These are phyloP conservation scores for Tragelaphus eurycerus DNA, from an alignment of 2,797 vertebrate species.

Conservation along the genomic window DNA sequence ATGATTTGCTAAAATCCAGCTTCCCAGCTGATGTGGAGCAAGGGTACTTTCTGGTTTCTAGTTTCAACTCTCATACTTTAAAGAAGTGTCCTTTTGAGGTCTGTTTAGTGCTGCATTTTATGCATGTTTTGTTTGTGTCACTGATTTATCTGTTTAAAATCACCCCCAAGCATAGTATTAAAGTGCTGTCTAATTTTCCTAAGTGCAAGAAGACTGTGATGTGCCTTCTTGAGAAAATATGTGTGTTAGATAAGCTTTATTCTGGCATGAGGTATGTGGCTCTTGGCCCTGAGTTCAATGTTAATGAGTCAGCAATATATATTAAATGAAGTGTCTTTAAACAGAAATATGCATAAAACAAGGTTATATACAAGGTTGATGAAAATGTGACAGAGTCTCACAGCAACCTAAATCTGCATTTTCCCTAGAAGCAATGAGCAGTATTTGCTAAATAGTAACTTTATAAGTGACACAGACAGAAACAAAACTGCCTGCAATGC, in stretches of 20 bases:
- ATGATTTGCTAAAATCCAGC: not conserved
- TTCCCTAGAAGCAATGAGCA: not conserved
- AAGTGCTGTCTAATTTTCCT: not conserved
- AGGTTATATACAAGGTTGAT: not conserved
- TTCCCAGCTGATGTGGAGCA: not conserved
- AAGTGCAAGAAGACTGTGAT: not conserved
- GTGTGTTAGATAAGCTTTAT: not conserved
- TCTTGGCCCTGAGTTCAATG: not conserved
- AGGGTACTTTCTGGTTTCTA: not conserved
- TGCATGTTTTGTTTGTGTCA: not conserved
- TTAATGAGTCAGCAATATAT: not conserved
- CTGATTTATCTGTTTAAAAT: not conserved
- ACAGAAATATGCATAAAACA: not conserved
- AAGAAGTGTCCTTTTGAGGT: not conserved
- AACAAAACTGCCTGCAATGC: rapidly evolving
- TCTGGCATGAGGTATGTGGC: not conserved
- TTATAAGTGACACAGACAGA: not conserved
- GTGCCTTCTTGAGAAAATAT: not conserved
- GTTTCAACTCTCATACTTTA: not conserved
- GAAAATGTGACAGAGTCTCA: not conserved
- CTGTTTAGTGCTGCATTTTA: not conserved
- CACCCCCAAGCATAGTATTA: not conserved
- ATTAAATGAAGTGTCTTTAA: not conserved
- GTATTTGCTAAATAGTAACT: not conserved
- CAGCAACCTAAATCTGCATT: not conserved